A percentile compares a stretch with the other conserved stretches of the same genome.
Evolutionary conservation across 2,888 invertebrate genomes (phyloP).

Genomic region (Coecobrya sp.): DNA sequence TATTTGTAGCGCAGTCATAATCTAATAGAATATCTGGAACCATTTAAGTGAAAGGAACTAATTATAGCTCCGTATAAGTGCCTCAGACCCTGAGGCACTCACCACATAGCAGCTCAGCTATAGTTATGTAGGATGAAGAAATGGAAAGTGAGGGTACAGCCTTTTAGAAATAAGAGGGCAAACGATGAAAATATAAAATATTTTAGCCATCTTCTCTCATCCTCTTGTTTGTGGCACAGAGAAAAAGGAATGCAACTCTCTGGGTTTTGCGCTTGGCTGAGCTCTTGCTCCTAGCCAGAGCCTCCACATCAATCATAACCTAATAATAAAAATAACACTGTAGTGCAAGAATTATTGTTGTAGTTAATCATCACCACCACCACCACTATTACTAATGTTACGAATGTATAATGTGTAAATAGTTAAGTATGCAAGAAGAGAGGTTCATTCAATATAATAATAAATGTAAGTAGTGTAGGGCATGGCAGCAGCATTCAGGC

Average conservation of each 20-base stretch:
- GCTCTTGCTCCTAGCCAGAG: too few relatives aligned
- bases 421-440: not conserved
- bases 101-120: not conserved
- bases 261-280: conserved; percentile 54
- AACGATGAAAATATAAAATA: not conserved
- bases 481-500: not conserved
- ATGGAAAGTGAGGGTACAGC: conserved; percentile 74
- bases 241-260: conserved; percentile 27
- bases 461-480: too few relatives aligned
- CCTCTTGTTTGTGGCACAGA: not conserved
- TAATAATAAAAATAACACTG: conserved; percentile 59
- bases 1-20: conserved; percentile 54
- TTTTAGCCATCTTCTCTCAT: conserved; percentile 3
- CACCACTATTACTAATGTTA: not conserved
- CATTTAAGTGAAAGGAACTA: conserved; percentile 79
- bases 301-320: conserved; percentile 75
- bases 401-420: not conserved
- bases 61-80: conserved; percentile 76
- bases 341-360: conserved; percentile 1
- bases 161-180: conserved; percentile 42
- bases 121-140: conserved; percentile 74
- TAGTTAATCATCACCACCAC: conserved; percentile 1
- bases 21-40: conserved; percentile 67
- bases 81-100: conserved; percentile 62
- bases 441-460: not conserved